Percentiles rank a stretch among this genome's conserved stretches.
phyloP scores from a whole-genome alignment of 2,888 invertebrate genomes.

The Nemurella pictetii region DNA sequence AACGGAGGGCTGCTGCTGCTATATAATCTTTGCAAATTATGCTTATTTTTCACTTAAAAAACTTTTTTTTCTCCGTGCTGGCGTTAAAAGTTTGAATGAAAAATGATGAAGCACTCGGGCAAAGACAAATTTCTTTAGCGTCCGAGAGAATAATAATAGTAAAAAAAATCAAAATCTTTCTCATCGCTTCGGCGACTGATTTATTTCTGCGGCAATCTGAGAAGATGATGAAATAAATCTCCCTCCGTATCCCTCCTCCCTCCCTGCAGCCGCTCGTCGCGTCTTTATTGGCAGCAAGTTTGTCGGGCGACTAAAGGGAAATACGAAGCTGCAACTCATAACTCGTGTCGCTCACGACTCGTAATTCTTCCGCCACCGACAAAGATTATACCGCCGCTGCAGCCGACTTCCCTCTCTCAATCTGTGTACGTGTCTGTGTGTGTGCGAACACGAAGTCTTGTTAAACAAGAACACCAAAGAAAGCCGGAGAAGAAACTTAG shows the following conservation, averaged over 20 bases:
- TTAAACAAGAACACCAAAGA: too few relatives aligned
- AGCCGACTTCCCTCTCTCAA: too few relatives aligned
- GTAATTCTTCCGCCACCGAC: neutral
- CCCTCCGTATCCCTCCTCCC: neutral
- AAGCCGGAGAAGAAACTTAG: neutral
- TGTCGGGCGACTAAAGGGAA: neutral
- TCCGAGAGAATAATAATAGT: neutral
- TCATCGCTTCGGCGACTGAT: neutral
- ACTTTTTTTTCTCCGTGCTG: neutral
- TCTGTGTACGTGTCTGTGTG: too few relatives aligned
- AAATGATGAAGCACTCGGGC: neutral
- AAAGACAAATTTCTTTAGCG: neutral
- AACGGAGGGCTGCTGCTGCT: neutral
- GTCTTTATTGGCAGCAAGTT: neutral
- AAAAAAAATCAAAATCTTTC: neutral
- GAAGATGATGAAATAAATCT: neutral
- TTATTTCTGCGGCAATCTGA: neutral
- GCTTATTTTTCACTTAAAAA: neutral
- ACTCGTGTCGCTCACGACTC: neutral
- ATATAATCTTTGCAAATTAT: neutral
- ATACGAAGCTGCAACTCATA: neutral
- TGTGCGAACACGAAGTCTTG: neutral
- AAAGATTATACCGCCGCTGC: neutral
- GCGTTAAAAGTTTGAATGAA: neutral
- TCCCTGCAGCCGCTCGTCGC: neutral